phyloP scores from a whole-genome alignment of 2,797 vertebrate genomes.

The Allochrocebus solatus region DNA sequence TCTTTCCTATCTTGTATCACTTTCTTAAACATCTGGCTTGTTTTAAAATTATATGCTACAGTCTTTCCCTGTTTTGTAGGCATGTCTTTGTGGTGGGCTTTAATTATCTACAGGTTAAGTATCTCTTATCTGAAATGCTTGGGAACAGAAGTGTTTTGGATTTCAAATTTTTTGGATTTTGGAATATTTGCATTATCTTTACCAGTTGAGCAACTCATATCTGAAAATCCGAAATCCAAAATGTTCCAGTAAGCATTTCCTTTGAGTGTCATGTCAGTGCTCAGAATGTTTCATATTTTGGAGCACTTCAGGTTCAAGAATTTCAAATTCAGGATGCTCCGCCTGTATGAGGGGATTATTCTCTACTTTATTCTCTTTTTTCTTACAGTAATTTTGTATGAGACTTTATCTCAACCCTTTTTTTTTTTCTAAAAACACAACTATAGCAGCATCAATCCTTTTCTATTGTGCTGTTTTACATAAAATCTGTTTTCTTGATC shows the following conservation, averaged over 20 bases:
- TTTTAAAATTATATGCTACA: not conserved
- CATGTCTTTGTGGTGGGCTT: not conserved
- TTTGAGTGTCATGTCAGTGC: not conserved
- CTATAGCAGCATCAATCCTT: not conserved
- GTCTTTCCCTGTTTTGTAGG: not conserved
- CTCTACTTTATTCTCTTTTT: not conserved
- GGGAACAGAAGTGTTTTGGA: not conserved
- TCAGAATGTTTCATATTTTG: not conserved
- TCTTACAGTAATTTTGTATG: not conserved
- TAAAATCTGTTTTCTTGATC: not conserved
- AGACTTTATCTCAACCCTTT: not conserved
- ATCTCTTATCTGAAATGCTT: not conserved
- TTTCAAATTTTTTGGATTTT: not conserved
- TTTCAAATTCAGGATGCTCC: not conserved
- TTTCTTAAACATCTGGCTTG: not conserved
- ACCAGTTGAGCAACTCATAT: not conserved
- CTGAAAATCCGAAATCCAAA: not conserved
- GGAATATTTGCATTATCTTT: not conserved
- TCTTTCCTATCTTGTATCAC: not conserved
- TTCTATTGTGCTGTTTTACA: not conserved
- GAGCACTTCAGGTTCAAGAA: not conserved
- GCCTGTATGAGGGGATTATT: not conserved
- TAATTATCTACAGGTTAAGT: not conserved
- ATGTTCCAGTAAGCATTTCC: not conserved
- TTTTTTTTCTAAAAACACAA: not conserved